Conservation (phyloP, 2,888 invertebrate genomes). For the Habroteleia sp. region DNA sequence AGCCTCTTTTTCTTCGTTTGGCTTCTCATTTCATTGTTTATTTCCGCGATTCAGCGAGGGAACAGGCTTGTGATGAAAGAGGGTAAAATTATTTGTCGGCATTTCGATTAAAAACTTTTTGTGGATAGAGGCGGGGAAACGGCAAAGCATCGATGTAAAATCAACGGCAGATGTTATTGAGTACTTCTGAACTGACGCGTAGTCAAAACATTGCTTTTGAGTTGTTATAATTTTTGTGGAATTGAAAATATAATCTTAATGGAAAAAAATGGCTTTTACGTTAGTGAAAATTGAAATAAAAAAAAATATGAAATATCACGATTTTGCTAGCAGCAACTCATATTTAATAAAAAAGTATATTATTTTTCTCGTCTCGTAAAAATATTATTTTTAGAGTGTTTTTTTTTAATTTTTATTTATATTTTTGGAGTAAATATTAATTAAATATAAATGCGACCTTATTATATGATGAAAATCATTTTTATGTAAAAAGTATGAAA, state of each 20-base stretch:
- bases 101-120: constrained; percentile 50
- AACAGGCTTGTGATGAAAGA: constrained; percentile 23
- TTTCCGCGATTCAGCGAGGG: constrained; percentile 28
- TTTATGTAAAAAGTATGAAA: no score
- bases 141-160: constrained; percentile 32
- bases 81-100: constrained; percentile 32
- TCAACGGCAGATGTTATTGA: constrained; percentile 39
- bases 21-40: constrained; percentile 48
- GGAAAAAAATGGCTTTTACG: no score
- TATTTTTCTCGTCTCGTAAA: no score
- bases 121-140: constrained; percentile 4
- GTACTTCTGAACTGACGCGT: background rate
- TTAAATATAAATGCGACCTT: no score
- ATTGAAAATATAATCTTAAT: constrained; percentile 11
- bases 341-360: no score
- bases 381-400: no score
- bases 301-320: no score
- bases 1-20: constrained; percentile 31
- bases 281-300: no score
- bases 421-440: no score
- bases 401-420: no score
- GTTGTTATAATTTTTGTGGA: constrained; percentile 12
- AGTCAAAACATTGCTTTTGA: constrained; percentile 12
- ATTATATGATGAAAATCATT: no score
- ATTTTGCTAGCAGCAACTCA: no score